Percentiles rank a stretch among this genome's conserved stretches.
These are phyloP conservation scores for Actinostola sp. DNA, from an alignment of 92 coral and sea anemone species.

Conservation along the genomic window DNA sequence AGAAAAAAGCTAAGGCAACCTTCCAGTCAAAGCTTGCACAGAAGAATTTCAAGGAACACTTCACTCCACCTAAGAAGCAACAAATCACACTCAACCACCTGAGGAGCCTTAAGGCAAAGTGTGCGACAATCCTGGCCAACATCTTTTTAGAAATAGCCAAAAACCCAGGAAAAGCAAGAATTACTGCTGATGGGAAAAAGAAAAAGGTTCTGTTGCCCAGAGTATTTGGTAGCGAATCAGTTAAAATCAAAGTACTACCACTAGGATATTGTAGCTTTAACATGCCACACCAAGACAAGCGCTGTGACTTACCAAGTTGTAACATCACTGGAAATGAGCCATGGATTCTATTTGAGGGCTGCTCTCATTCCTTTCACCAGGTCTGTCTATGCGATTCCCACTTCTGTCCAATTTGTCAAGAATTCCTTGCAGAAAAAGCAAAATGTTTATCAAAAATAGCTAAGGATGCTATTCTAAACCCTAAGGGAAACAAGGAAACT, in stretches of 20 bases:
- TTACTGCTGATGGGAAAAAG: not conserved
- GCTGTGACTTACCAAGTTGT: constrained; percentile 29
- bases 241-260: constrained; percentile 24
- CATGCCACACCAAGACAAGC: constrained; percentile 10
- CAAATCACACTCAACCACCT: constrained; percentile 5
- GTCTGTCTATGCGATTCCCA: constrained; percentile 21
- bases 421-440: constrained; percentile 17
- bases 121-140: constrained; percentile 16
- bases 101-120: constrained; percentile 20
- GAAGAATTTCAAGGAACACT: not conserved
- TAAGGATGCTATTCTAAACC: constrained; percentile 31
- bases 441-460: constrained; percentile 20
- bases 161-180: not conserved
- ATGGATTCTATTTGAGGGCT: constrained; percentile 32
- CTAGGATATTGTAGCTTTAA: constrained; percentile 1
- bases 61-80: not conserved
- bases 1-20: constrained; percentile 22
- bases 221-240: constrained; percentile 16
- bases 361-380: constrained; percentile 35
- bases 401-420: constrained; percentile 40
- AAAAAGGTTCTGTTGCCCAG: constrained; percentile 27
- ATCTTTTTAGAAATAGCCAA: constrained; percentile 13
- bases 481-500: constrained; percentile 13
- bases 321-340: constrained; percentile 1
- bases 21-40: constrained; percentile 17